Conservation (phyloP, 2,797 vertebrate species). For the Rhinoraja longicauda region DNA sequence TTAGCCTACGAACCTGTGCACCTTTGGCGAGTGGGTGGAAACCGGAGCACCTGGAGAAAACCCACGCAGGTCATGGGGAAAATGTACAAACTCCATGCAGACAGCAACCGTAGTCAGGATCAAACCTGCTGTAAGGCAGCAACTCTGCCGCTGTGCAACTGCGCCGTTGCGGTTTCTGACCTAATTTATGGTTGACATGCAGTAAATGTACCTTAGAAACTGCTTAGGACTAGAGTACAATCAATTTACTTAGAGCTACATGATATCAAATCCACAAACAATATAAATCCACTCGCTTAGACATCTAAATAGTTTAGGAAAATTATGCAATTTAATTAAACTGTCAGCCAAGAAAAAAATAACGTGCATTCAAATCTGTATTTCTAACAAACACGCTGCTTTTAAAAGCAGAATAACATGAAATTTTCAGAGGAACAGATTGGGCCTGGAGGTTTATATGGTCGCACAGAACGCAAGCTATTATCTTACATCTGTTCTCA, state of each 20-base stretch:
- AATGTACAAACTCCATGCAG: too few relatives aligned
- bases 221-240: not conserved
- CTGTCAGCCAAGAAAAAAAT: not conserved
- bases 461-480: not conserved
- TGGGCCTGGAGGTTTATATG: not conserved
- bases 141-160: too few relatives aligned
- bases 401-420: not conserved
- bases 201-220: not conserved
- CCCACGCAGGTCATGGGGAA: too few relatives aligned
- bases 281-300: not conserved
- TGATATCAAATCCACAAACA: not conserved
- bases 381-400: not conserved
- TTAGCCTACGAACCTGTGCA: too few relatives aligned
- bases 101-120: too few relatives aligned
- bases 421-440: conserved; percentile 3
- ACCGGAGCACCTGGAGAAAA: too few relatives aligned
- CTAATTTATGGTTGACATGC: not conserved
- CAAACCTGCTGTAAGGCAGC: too few relatives aligned
- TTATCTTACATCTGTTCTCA: conserved; percentile 15
- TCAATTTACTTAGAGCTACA: not conserved
- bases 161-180: not conserved
- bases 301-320: not conserved
- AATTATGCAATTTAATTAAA: not conserved
- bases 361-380: not conserved
- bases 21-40: too few relatives aligned